Conservation (phyloP, 2,797 vertebrate species). For the Margarornis squamiger region DNA sequence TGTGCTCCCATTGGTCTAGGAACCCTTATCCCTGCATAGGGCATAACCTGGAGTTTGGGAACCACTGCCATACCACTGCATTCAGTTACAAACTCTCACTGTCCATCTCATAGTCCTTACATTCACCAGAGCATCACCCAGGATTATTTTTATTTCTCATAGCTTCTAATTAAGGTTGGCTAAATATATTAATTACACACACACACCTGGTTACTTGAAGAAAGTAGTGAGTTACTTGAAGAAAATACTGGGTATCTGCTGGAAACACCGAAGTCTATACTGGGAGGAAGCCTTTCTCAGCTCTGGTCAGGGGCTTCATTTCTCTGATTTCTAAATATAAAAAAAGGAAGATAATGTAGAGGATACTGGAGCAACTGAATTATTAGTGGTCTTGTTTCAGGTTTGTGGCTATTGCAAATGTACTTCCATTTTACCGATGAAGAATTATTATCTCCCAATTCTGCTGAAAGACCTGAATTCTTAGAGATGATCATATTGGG, state of each 20-base stretch:
- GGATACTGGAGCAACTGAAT: not conserved
- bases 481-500: not conserved
- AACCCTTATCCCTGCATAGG: not conserved
- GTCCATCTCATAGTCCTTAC: not conserved
- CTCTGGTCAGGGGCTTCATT: not conserved
- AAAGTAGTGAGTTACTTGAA: not conserved
- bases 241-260: not conserved
- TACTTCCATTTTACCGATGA: not conserved
- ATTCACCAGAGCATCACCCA: not conserved
- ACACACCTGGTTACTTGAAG: not conserved
- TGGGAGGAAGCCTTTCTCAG: not conserved
- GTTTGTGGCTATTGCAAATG: not conserved
- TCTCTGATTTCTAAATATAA: conserved; percentile 41
- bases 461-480: not conserved
- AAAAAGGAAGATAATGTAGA: not conserved
- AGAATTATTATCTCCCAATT: not conserved
- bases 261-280: not conserved
- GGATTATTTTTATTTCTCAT: not conserved
- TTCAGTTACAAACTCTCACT: not conserved
- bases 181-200: not conserved
- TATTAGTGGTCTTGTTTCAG: not conserved
- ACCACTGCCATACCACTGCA: not conserved
- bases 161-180: not conserved
- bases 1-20: not conserved
- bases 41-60: not conserved